phyloP scores from a whole-genome alignment of 2,113 vertebrate genomes.

The Osmerus eperlanus region DNA sequence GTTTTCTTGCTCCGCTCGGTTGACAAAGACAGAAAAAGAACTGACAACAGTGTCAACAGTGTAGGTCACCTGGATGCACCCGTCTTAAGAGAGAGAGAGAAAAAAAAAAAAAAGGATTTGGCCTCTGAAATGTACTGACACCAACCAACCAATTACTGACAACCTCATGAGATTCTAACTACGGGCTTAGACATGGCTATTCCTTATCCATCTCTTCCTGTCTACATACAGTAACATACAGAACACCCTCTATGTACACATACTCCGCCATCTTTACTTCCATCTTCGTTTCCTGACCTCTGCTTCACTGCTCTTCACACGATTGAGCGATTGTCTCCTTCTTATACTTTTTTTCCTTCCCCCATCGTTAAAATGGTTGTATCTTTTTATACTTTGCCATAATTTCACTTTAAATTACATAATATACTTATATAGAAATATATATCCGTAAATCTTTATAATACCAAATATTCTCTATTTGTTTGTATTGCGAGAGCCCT shows the following conservation, averaged over 20 bases:
- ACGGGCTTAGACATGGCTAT: constrained; percentile 17
- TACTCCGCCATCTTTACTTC: constrained; percentile 34
- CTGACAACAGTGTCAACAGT: neutral
- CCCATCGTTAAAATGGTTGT: constrained; percentile 66
- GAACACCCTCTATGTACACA: constrained; percentile 57
- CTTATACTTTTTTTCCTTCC: constrained; percentile 56
- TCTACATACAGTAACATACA: constrained; percentile 59
- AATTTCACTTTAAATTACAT: constrained; percentile 70
- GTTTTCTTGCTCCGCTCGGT: too few relatives aligned
- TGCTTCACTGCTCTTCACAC: constrained; percentile 52
- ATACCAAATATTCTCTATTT: constrained; percentile 77
- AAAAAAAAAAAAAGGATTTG: constrained; percentile 24
- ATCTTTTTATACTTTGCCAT: constrained; percentile 63
- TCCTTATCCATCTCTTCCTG: constrained; percentile 36
- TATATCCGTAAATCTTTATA: constrained; percentile 76
- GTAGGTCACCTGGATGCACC: neutral
- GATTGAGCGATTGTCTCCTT: constrained; percentile 77
- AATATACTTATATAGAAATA: constrained; percentile 83
- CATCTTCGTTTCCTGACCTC: constrained; percentile 57
- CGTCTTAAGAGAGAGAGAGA: constrained; percentile 1
- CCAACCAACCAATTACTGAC: constrained; percentile 25
- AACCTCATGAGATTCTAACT: constrained; percentile 11
- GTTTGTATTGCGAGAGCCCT: constrained; percentile 66
- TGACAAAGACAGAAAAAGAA: neutral
- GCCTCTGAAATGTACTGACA: constrained; percentile 27